A percentile compares a stretch with the other conserved stretches of the same genome.
Evolutionary conservation across 2,888 invertebrate genomes (phyloP).

Genomic region (Tipula lateralis): DNA sequence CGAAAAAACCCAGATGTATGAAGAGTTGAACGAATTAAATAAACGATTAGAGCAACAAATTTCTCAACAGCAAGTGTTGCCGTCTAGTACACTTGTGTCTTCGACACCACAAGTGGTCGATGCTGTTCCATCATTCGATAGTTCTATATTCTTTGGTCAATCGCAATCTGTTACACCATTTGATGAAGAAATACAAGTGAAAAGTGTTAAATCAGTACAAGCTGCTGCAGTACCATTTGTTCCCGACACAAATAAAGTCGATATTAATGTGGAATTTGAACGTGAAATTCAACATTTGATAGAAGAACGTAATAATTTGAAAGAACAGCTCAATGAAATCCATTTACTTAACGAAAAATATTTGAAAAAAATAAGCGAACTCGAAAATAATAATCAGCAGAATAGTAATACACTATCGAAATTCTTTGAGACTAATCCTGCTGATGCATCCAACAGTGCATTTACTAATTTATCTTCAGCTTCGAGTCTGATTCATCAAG

Average conservation of each 20-base stretch:
- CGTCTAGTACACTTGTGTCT: background rate
- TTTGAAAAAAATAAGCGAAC: background rate
- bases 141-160: constrained; percentile 30
- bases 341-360: background rate
- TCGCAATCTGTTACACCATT: constrained; percentile 2
- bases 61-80: constrained; percentile 34
- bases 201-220: background rate
- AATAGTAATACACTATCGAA: background rate
- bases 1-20: constrained; percentile 39
- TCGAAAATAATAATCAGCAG: background rate
- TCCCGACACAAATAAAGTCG: background rate
- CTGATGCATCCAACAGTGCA: background rate
- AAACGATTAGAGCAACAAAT: constrained; percentile 40
- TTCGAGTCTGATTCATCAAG: constrained; percentile 31
- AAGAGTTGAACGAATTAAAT: constrained; percentile 32
- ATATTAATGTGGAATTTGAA: constrained; percentile 8
- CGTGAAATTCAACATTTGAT: background rate
- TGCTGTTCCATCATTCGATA: constrained; percentile 27
- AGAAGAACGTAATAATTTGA: background rate
- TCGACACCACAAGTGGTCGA: background rate
- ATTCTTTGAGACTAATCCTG: background rate
- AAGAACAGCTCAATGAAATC: background rate
- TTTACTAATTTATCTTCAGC: background rate
- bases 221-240: background rate
- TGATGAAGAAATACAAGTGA: constrained; percentile 3